A percentile compares a stretch with the other conserved stretches of the same genome.
These are phyloP conservation scores for Oscheius sp. DNA, from an alignment of 1,140 invertebrate species.

Conservation along the genomic window DNA sequence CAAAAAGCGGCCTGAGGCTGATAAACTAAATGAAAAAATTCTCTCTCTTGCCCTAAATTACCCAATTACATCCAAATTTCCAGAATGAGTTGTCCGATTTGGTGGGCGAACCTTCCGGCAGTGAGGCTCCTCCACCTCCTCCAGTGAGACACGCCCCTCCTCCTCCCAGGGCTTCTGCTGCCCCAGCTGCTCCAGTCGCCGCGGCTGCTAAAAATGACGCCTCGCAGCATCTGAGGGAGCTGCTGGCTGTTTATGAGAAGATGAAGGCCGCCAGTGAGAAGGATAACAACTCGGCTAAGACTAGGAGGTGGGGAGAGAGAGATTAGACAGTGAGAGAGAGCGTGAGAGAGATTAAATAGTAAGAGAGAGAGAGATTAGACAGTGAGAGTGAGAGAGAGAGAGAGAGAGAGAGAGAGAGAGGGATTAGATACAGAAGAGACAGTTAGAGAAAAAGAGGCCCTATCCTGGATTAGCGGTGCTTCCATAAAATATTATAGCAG, in stretches of 20 bases:
- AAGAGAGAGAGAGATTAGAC: too few relatives aligned
- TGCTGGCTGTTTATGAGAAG: conserved; percentile 8
- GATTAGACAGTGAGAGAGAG: too few relatives aligned
- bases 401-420: too few relatives aligned
- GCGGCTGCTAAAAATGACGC: background rate
- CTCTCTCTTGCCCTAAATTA: background rate
- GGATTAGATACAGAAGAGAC: too few relatives aligned
- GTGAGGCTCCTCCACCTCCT: background rate
- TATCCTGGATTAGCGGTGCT: too few relatives aligned
- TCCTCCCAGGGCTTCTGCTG: background rate
- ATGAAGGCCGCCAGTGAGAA: conserved; percentile 14
- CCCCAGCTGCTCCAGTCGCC: background rate
- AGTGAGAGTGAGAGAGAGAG: too few relatives aligned
- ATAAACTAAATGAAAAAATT: background rate
- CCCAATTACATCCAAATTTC: background rate
- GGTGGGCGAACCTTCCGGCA: conserved; percentile 1
- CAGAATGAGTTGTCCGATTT: conserved; percentile 18
- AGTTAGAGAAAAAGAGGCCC: too few relatives aligned
- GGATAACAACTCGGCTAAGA: background rate
- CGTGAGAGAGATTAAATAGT: too few relatives aligned
- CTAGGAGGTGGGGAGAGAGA: background rate
- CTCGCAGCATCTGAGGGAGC: conserved; percentile 1
- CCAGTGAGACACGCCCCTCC: conserved; percentile 4
- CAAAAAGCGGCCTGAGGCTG: too few relatives aligned
- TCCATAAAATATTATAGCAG: too few relatives aligned